Evolutionary conservation across 1,140 invertebrate genomes (phyloP), one percentile per base, ranked within the genome.

Genomic region (Andrena cerasifolii): DNA sequence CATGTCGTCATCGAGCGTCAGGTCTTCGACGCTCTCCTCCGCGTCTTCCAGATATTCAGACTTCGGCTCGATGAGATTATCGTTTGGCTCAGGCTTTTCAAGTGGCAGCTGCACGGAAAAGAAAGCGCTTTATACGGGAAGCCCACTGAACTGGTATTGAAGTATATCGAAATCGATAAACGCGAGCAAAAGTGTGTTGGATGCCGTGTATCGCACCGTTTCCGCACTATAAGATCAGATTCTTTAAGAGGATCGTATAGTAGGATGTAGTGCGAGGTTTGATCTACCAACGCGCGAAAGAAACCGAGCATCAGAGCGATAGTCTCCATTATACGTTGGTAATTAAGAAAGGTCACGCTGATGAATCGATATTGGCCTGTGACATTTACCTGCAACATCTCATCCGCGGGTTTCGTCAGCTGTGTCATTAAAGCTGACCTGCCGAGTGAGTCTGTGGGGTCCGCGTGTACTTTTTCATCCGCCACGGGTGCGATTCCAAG

Each of bases 1-100:
- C 91, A 93, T 92, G 68, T 97, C 96, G 86, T 97, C 96, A 89
- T 97, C 96, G 74, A 97, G 92, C 79, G 96, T 96, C 90, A 97
- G 94, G 91, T 97, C 96, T 92, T 97, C 96, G 86, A 97, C 96
- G 89, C 95, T 95, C 88, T 96, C 96, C 84, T 96, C 95, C 73
- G 95, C 94, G 79, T 96, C 95, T 85, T 96, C 95, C 82, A 95
- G 92, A 91, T 95, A 96, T 93, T 96, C 95, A 93, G 95, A 94
- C 93, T 96, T 96, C 91, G 95, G 95, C 93, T 96, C 95, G 85
- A 96, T 94, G 89, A 95, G 89, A 80, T 86, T 92, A 86, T 93
- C 92, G 56, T 86, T 93, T 84, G 91, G 91, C 83, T 93, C 91
- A 56, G 91, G 90, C 81, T 93, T 93, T 87, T 93, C 92, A 3